Evolutionary conservation across 2,797 vertebrate species (phyloP).

Genomic region (Rhinichthys osculus): DNA sequence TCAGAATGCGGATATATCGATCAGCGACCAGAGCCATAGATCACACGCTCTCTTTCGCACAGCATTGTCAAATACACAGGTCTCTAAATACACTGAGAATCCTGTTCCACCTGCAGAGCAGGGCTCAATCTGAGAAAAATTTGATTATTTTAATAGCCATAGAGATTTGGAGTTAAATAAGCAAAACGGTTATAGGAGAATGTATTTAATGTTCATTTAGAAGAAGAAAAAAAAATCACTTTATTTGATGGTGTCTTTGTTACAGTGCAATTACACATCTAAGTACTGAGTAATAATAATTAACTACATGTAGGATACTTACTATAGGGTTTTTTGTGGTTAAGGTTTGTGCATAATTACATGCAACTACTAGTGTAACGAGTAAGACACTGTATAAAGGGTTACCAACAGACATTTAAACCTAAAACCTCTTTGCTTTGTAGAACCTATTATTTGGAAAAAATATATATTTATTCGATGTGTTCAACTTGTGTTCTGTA

Average conservation of each 20-base stretch:
- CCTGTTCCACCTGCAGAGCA: neutral
- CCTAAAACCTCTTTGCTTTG: neutral
- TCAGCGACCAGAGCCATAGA: slow-evolving; percentile 77
- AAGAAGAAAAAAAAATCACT: neutral
- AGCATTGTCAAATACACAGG: slow-evolving; percentile 79
- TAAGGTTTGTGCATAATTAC: no score
- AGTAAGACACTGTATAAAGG: neutral
- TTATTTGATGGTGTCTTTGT: neutral
- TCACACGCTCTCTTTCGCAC: slow-evolving; percentile 76
- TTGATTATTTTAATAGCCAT: neutral
- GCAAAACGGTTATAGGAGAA: neutral
- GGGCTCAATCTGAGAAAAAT: neutral
- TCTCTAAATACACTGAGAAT: slow-evolving; percentile 68
- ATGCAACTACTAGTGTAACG: no score
- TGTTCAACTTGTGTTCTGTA: neutral
- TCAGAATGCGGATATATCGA: slow-evolving; percentile 80
- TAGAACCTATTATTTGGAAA: neutral
- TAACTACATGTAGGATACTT: neutral
- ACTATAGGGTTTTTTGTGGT: no score
- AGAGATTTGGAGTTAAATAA: neutral
- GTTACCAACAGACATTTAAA: neutral
- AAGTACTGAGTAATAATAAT: neutral
- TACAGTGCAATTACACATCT: neutral
- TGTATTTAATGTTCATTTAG: neutral
- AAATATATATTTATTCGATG: neutral